Evolutionary conservation across 2,888 invertebrate species (phyloP).

Genomic region (Hydrotaea cyrtoneurina): DNA sequence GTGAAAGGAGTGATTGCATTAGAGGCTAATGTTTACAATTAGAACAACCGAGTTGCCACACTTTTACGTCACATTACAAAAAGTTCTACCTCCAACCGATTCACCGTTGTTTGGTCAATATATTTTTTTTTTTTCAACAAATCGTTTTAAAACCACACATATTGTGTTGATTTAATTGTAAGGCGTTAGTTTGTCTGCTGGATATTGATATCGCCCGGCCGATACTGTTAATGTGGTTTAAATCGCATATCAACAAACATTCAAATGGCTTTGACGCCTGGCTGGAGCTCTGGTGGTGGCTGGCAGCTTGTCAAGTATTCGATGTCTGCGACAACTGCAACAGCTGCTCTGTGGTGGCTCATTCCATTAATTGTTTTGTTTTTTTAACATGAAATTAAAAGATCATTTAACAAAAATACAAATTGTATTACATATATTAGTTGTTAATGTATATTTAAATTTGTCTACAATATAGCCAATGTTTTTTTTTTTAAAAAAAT

Average conservation of each 20-base stretch:
- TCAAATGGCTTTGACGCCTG: conserved; percentile 15
- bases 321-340: no score
- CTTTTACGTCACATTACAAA: no score
- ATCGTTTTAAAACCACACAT: background rate
- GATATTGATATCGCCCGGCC: background rate
- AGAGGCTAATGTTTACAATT: no score
- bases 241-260: background rate
- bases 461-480: conserved; percentile 29
- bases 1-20: background rate
- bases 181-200: background rate
- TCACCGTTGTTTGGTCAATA: background rate
- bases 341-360: conserved; percentile 1
- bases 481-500: conserved; percentile 24
- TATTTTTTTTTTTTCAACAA: background rate
- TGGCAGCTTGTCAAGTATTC: background rate
- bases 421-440: no score
- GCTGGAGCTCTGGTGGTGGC: background rate
- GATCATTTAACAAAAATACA: conserved; percentile 18
- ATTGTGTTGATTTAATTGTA: background rate
- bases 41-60: no score
- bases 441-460: background rate
- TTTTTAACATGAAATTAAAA: conserved; percentile 3
- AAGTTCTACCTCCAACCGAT: no score
- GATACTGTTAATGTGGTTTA: conserved; percentile 32
- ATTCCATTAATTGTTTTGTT: conserved; percentile 27